These are phyloP conservation scores for Pomacea canaliculata DNA, from an alignment of 2,888 invertebrate genomes.

Conservation along the genomic window DNA sequence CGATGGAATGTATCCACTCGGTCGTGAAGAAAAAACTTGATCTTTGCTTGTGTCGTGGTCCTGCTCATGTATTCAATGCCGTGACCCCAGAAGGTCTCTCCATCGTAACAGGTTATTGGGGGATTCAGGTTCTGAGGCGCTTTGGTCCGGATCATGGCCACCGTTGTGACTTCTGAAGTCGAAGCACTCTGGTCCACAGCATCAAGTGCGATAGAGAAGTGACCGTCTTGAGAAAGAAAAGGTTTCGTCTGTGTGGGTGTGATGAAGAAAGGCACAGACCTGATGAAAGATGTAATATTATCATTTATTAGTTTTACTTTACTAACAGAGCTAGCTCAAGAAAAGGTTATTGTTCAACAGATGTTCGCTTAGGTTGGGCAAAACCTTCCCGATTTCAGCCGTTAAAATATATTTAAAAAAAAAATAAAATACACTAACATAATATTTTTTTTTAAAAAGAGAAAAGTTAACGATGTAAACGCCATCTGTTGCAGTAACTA, in stretches of 20 bases:
- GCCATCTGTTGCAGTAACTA: too few relatives aligned
- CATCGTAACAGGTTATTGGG: not conserved
- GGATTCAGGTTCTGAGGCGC: not conserved
- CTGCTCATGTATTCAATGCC: not conserved
- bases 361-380: too few relatives aligned
- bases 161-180: not conserved
- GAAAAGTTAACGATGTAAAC: too few relatives aligned
- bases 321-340: too few relatives aligned
- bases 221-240: not conserved
- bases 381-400: too few relatives aligned
- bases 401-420: too few relatives aligned
- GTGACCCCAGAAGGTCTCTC: not conserved
- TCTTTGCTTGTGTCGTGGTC: not conserved
- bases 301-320: too few relatives aligned
- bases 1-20: not conserved
- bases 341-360: too few relatives aligned
- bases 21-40: not conserved
- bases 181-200: not conserved
- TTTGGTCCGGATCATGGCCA: not conserved
- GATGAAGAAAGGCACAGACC: not conserved
- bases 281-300: not conserved
- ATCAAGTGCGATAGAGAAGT: not conserved
- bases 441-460: too few relatives aligned
- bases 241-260: not conserved
- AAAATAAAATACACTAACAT: too few relatives aligned